Percentiles rank a stretch among this genome's conserved stretches.
These are phyloP conservation scores for Myzus persicae DNA, from an alignment of 1,140 invertebrate genomes.

Conservation along the genomic window DNA sequence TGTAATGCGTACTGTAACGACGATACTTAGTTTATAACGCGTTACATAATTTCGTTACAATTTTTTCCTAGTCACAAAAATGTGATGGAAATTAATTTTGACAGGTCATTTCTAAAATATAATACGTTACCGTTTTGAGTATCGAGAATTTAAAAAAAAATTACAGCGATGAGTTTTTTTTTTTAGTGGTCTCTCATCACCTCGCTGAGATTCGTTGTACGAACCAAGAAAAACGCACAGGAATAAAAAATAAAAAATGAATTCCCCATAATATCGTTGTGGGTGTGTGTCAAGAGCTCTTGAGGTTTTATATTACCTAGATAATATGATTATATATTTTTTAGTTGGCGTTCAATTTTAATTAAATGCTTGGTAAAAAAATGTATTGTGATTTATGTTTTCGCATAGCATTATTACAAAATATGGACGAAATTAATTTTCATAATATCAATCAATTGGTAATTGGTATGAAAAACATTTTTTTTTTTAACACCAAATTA, in stretches of 20 bases:
- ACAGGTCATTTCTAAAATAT: not conserved
- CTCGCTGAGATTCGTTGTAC: too few species aligned
- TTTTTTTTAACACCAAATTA: not conserved
- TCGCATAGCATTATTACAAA: not conserved
- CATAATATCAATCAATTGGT: not conserved
- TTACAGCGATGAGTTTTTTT: not conserved
- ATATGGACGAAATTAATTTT: not conserved
- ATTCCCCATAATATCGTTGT: not conserved
- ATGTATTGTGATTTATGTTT: not conserved
- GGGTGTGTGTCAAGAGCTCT: not conserved
- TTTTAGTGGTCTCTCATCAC: not conserved
- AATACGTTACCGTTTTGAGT: not conserved
- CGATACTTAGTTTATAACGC: not conserved
- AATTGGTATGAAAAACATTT: not conserved
- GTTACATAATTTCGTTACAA: too few species aligned
- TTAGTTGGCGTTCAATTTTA: not conserved
- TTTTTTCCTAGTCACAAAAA: not conserved
- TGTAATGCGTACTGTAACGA: not conserved
- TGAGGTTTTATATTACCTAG: not conserved
- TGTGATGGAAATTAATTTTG: not conserved
- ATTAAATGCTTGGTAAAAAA: not conserved
- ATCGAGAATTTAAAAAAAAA: not conserved
- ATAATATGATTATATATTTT: not conserved
- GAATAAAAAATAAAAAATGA: not conserved
- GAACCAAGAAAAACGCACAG: not conserved